Base-by-base conservation (phyloP, 2,888 invertebrate species). In the Idaea dimidiata region DNA sequence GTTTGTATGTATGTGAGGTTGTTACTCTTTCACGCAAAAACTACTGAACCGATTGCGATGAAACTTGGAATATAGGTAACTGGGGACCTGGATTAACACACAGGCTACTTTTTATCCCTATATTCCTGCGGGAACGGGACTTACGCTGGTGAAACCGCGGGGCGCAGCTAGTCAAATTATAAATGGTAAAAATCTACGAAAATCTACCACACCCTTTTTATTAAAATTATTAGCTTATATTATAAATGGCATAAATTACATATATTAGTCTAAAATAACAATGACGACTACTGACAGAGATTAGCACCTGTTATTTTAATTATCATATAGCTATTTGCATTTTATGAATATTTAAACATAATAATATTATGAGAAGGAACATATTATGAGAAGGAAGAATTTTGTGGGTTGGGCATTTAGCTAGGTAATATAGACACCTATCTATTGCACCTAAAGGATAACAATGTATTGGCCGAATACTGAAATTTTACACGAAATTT, bases 241-340 rank as follows among this genome's bases (percentile, higher is more conserved):
- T 14, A 10, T 43, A 10, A 14, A 43, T 43, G 14, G 14, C 7
- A 33, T 7, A 33, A 33, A 10, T 33, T 33, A 32, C 7, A 32
- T 6, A 10, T 33, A 14, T 8, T 14, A 43, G 43, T 43, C 43
- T 10, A 43, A 43, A 43, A 43, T 33, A 14, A 43, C 14, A 43
- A 14, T 14, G 14, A 43, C 14, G 43, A 43, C 43, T 8, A 3
- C 24, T 43, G 43, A 43, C 14, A 8, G 14, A 43, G 43, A 43
- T 43, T 43, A 43, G 43, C 43, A 43, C 43, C 43, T 43, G 43
- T 43, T 43, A 43, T 43, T 43, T 33, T 43, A 43, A 43, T 43
- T 43, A 43, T 14, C 10, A 14, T 43, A 10, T 43, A 43, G 14
- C 14, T 10, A 43, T 43, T 43, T 43, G 43, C 43, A 43, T 43